A percentile compares a stretch with the other conserved stretches of the same genome.
phyloP scores from a whole-genome alignment of 2,113 vertebrate genomes.

The Pygoscelis antarcticus region DNA sequence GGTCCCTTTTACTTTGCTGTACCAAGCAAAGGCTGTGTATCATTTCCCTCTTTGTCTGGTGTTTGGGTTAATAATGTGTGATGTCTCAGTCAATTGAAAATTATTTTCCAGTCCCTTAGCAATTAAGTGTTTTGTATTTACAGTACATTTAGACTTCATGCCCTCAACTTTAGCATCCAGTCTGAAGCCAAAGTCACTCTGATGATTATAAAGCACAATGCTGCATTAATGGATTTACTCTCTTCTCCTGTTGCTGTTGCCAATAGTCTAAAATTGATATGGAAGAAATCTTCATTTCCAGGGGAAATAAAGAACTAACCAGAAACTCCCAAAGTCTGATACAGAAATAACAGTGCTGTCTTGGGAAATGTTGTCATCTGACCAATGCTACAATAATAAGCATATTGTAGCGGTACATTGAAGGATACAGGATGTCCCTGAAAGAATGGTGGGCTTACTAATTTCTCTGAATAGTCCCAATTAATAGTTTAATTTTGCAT shows the following conservation, averaged over 20 bases:
- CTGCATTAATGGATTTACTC: not conserved
- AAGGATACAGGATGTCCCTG: not conserved
- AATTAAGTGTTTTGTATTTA: not conserved
- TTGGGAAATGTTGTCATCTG: not conserved
- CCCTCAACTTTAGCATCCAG: not conserved
- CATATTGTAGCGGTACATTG: not conserved
- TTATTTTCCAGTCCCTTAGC: not conserved
- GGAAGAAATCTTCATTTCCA: not conserved
- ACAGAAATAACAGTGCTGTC: not conserved
- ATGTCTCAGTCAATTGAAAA: not conserved
- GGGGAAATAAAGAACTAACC: not conserved
- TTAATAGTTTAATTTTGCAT: not conserved
- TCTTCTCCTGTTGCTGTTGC: not conserved
- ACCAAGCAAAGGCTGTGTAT: not conserved
- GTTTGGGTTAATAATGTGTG: not conserved
- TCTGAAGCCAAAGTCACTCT: not conserved
- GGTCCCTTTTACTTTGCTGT: not conserved
- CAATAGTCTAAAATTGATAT: not conserved
- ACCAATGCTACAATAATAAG: not conserved
- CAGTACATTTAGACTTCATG: not conserved
- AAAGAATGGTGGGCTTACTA: not conserved
- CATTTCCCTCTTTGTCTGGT: not conserved
- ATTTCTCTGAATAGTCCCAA: not conserved
- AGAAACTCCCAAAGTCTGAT: not conserved
- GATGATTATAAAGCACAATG: not conserved